Evolutionary conservation across 2,113 vertebrate species (phyloP).

Genomic region (Sinocyclocheilus maitianheensis): DNA sequence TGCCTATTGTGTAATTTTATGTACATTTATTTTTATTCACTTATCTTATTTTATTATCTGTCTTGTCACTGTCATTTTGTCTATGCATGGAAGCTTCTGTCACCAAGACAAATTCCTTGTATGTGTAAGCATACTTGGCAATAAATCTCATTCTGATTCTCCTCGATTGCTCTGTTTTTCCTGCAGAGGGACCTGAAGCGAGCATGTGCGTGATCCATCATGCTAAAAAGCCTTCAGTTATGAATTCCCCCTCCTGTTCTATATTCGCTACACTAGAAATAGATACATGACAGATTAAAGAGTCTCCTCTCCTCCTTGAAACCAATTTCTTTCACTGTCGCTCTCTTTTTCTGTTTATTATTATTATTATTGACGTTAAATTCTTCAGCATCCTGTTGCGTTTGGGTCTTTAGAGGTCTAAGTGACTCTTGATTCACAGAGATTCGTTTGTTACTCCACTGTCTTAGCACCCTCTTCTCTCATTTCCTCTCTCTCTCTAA

Average conservation of each 20-base stretch:
- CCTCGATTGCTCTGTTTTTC: constrained; percentile 17
- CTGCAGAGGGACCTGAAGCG: constrained; percentile 2
- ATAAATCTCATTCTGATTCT: not conserved
- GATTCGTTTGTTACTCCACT: not conserved
- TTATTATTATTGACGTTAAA: not conserved
- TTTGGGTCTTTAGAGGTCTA: not conserved
- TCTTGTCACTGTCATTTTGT: not conserved
- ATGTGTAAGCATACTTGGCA: no score
- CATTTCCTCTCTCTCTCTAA: constrained; percentile 25
- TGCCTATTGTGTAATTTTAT: no score
- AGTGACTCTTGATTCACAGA: not conserved
- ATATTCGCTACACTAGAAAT: constrained; percentile 65
- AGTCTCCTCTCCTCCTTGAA: constrained; percentile 38
- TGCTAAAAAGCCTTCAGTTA: constrained; percentile 52
- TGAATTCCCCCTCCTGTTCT: constrained; percentile 57
- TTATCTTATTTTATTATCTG: no score
- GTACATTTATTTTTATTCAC: no score
- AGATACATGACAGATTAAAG: constrained; percentile 69
- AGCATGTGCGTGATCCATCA: constrained; percentile 19
- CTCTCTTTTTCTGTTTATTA: not conserved
- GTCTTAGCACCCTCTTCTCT: not conserved
- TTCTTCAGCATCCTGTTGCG: not conserved
- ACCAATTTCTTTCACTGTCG: constrained; percentile 33
- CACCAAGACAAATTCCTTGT: no score
- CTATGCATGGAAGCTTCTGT: no score